Evolutionary conservation across 1,140 invertebrate species (phyloP).

Genomic region (Hylaeus anthracinus): DNA sequence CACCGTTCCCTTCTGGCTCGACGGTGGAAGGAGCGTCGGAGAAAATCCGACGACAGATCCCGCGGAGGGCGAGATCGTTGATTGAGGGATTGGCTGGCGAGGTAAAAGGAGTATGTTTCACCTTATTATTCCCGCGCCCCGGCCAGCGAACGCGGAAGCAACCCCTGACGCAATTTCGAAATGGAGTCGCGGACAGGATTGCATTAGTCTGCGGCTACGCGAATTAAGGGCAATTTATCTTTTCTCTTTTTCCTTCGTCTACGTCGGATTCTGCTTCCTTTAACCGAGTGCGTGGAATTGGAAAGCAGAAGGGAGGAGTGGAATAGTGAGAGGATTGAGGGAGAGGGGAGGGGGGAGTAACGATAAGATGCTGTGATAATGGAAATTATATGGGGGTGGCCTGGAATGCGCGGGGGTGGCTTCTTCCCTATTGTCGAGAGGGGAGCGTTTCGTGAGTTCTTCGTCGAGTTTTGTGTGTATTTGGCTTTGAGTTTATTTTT

Average conservation of each 20-base stretch:
- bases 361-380: constrained; percentile 25
- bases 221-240: constrained; percentile 60
- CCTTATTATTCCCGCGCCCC: constrained; percentile 37
- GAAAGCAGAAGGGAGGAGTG: background rate
- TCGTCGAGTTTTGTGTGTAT: too few relatives aligned
- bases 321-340: too few relatives aligned
- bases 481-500: too few relatives aligned
- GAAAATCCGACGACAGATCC: background rate
- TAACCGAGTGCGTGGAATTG: constrained; percentile 12
- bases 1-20: background rate
- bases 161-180: constrained; percentile 57
- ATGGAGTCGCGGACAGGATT: constrained; percentile 55
- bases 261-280: background rate
- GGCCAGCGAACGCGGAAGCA: constrained; percentile 28
- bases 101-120: constrained; percentile 9
- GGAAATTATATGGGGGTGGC: background rate
- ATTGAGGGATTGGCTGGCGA: background rate
- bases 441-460: too few relatives aligned
- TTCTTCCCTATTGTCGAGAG: too few relatives aligned
- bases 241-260: background rate
- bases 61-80: background rate
- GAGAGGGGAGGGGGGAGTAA: constrained; percentile 2
- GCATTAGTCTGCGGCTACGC: constrained; percentile 47
- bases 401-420: background rate
- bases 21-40: background rate